phyloP scores from a whole-genome alignment of 1,140 invertebrate genomes.

The Chymomyza costata region DNA sequence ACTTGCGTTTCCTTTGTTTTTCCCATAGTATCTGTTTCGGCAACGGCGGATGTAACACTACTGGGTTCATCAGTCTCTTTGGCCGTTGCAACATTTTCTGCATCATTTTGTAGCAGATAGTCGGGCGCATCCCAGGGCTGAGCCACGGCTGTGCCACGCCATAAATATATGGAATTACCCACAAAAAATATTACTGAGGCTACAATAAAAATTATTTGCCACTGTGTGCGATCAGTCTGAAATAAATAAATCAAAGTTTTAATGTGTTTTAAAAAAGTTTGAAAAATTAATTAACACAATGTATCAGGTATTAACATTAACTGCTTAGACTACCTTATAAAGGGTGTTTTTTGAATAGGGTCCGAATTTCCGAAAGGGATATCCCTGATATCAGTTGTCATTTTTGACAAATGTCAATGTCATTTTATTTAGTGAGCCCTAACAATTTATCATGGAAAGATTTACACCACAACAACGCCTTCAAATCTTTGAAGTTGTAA shows the following conservation, averaged over 20 bases:
- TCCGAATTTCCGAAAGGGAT: too few relatives aligned
- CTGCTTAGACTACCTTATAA: not conserved
- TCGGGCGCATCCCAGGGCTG: slow-evolving; percentile 88
- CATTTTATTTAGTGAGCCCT: too few relatives aligned
- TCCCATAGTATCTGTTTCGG: not conserved
- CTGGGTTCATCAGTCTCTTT: too few relatives aligned
- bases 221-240: slow-evolving; percentile 86
- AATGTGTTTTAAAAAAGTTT: slow-evolving; percentile 73
- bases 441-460: too few relatives aligned
- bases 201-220: slow-evolving; percentile 78
- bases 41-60: too few relatives aligned
- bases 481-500: too few relatives aligned
- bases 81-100: not conserved
- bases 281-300: not conserved
- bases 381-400: too few relatives aligned
- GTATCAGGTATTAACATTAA: too few relatives aligned
- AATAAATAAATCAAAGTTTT: too few relatives aligned
- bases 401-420: too few relatives aligned
- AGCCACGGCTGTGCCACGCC: slow-evolving; percentile 86
- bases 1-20: not conserved
- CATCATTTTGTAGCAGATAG: slow-evolving; percentile 77
- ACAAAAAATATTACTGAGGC: slow-evolving; percentile 51
- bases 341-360: too few relatives aligned
- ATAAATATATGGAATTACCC: slow-evolving; percentile 46
- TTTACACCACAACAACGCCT: too few relatives aligned